These are phyloP conservation scores for Sclerodermus sp. DNA, from an alignment of 2,888 invertebrate genomes.

Conservation along the genomic window DNA sequence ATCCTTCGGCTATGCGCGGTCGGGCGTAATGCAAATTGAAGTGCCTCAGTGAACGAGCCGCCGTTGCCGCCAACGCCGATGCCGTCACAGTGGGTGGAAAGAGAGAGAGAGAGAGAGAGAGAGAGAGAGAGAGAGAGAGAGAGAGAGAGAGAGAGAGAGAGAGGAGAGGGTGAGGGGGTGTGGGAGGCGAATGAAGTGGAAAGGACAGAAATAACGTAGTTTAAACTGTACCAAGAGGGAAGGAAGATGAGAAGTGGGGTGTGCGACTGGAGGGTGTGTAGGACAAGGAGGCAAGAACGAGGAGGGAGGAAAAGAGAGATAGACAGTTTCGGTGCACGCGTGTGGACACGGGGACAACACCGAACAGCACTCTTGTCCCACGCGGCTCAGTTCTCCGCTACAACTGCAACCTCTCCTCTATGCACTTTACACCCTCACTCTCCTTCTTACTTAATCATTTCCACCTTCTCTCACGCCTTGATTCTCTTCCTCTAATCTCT, in stretches of 20 bases:
- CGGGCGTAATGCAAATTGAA: slow-evolving; percentile 52
- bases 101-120: background rate
- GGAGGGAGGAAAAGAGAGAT: slow-evolving; percentile 3
- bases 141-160: slow-evolving; percentile 13
- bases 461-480: too few relatives aligned
- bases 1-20: slow-evolving; percentile 52
- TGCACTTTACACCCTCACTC: background rate
- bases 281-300: too few relatives aligned
- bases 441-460: background rate
- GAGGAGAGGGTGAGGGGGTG: slow-evolving; percentile 2
- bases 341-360: slow-evolving; percentile 35
- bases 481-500: background rate
- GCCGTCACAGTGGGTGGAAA: slow-evolving; percentile 3
- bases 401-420: slow-evolving; percentile 23
- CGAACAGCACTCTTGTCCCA: slow-evolving; percentile 48
- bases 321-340: slow-evolving; percentile 24
- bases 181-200: too few relatives aligned
- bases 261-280: too few relatives aligned
- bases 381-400: slow-evolving; percentile 46
- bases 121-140: slow-evolving; percentile 5
- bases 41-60: slow-evolving; percentile 29
- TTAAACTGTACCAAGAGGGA: too few relatives aligned
- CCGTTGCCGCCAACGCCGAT: background rate
- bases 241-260: too few relatives aligned
- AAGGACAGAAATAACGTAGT: background rate